Percentiles rank a stretch among this genome's conserved stretches.
phyloP scores from a whole-genome alignment of 37 sponge, comb jelly and placozoan genomes.

The Amphimedon queenslandica region DNA sequence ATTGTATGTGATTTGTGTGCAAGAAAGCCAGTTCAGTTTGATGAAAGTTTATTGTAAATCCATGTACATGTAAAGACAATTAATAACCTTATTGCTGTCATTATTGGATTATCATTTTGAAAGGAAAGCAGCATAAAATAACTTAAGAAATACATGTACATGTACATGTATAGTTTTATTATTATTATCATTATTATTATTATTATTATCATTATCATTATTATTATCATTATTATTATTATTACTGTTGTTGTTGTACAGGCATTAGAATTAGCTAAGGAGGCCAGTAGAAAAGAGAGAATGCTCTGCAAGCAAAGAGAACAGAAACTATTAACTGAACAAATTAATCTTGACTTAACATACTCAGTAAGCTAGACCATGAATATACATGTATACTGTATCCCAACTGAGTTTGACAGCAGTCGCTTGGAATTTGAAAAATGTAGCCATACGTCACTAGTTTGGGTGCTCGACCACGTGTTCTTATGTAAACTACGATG shows the following conservation, averaged over 20 bases:
- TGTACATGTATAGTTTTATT: no score
- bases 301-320: constrained; percentile 82
- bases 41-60: no score
- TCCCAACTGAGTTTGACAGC: neutral
- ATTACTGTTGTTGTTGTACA: constrained; percentile 9
- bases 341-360: constrained; percentile 89
- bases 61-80: no score
- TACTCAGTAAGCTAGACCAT: constrained; percentile 56
- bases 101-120: no score
- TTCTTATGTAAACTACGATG: neutral
- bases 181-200: constrained; percentile 2
- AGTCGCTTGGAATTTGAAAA: no score
- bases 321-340: constrained; percentile 57
- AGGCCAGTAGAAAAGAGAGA: constrained; percentile 89
- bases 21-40: no score
- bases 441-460: no score
- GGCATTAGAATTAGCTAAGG: constrained; percentile 95
- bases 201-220: neutral
- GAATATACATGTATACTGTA: neutral
- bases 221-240: neutral
- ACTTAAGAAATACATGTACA: no score
- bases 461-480: no score
- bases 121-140: no score
- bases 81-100: no score
- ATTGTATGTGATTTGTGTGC: no score